Percentiles rank a stretch among this genome's conserved stretches.
These are phyloP conservation scores for Tricholaema leucomelas DNA, from an alignment of 2,113 vertebrate genomes.

Conservation along the genomic window DNA sequence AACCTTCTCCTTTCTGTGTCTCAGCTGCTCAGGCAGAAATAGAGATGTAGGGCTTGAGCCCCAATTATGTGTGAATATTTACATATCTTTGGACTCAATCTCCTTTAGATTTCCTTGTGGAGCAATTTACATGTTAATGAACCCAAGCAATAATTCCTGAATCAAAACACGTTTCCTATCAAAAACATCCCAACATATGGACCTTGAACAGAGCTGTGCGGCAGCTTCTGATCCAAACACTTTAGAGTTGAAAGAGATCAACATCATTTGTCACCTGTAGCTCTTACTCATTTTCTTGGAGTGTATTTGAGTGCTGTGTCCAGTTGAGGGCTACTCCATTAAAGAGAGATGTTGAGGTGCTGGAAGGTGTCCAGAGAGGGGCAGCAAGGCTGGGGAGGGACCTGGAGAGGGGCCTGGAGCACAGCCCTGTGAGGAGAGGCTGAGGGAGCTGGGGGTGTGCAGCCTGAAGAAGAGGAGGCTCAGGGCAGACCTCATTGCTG, in stretches of 20 bases:
- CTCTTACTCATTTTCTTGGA: neutral
- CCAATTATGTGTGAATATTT: conserved; percentile 52
- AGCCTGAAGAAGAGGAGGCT: too few species aligned
- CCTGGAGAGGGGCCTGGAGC: too few species aligned
- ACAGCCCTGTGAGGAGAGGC: too few species aligned
- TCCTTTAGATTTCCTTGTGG: conserved; percentile 18
- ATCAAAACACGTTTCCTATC: conserved; percentile 40
- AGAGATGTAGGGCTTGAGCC: conserved; percentile 42
- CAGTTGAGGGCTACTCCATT: too few species aligned
- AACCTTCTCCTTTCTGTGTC: neutral
- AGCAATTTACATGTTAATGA: conserved; percentile 57
- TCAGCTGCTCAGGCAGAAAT: neutral
- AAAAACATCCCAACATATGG: neutral
- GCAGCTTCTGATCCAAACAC: neutral
- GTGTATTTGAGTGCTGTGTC: too few species aligned
- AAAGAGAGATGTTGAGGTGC: too few species aligned
- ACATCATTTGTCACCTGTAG: neutral
- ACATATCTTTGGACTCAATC: conserved; percentile 18
- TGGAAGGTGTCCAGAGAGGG: too few species aligned
- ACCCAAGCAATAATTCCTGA: neutral
- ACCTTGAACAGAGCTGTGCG: neutral
- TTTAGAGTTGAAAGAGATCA: neutral
- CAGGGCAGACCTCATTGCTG: too few species aligned
- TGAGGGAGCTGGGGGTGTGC: too few species aligned
- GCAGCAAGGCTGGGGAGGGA: too few species aligned